Conservation (phyloP, 2,113 vertebrate species). For the Muntiacus reevesi region DNA sequence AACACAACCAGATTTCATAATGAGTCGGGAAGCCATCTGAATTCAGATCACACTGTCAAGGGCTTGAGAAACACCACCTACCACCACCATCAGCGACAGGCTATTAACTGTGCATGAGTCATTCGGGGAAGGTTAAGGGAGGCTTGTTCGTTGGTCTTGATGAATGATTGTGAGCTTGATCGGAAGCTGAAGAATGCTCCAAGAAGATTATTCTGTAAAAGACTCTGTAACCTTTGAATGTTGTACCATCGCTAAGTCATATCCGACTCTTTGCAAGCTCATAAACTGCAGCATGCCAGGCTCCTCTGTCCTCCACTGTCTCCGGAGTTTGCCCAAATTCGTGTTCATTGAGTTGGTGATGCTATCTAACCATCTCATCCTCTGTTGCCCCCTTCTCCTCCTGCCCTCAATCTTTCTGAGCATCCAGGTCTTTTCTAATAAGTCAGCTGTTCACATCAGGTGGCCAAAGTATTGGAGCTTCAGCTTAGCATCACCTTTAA, state of each 20-base stretch:
- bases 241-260: accelerated
- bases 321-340: neutral
- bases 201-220: neutral
- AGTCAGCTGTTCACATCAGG: neutral
- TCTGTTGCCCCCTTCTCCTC: neutral
- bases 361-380: neutral
- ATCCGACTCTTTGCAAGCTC: neutral
- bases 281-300: neutral
- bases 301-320: neutral
- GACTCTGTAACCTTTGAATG: neutral
- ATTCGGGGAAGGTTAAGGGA: neutral
- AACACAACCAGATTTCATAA: neutral
- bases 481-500: neutral
- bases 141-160: neutral
- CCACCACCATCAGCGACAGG: neutral
- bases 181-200: neutral
- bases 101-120: neutral
- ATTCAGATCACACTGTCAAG: neutral
- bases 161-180: neutral
- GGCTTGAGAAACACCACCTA: neutral
- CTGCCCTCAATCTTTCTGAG: neutral
- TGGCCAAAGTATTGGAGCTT: neutral
- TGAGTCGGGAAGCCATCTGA: neutral
- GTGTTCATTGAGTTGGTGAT: neutral
- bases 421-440: neutral